These are phyloP conservation scores for Adelosebastes latens DNA, from an alignment of 2,797 vertebrate genomes.

Conservation along the genomic window DNA sequence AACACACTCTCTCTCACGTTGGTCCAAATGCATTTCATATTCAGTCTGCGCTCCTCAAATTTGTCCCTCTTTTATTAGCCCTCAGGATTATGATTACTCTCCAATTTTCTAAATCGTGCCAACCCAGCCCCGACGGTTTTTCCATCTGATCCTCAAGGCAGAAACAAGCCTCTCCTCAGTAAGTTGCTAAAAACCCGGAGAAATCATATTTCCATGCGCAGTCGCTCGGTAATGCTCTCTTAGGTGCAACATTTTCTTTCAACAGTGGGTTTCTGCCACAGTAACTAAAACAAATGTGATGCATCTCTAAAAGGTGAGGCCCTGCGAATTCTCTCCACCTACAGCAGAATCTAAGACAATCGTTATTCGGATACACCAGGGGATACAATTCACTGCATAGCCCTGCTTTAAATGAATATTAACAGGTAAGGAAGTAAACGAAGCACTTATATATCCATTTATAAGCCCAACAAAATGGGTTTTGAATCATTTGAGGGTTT, in stretches of 20 bases:
- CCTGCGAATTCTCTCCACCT: constrained; percentile 3
- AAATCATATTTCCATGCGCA: constrained; percentile 29
- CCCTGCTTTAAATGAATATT: constrained; percentile 15
- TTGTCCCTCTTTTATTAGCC: constrained; percentile 53
- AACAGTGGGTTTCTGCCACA: constrained; percentile 21
- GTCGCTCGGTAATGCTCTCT: constrained; percentile 5
- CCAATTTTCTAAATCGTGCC: constrained; percentile 43
- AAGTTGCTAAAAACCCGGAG: constrained; percentile 18
- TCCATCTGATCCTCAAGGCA: constrained; percentile 52
- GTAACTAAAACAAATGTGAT: constrained; percentile 10
- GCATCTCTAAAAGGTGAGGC: constrained; percentile 19
- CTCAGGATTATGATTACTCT: constrained; percentile 59
- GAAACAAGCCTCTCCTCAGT: constrained; percentile 30
- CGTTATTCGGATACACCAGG: constrained; percentile 9
- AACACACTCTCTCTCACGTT: constrained; percentile 50
- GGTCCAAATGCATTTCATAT: constrained; percentile 40
- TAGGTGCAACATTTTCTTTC: constrained; percentile 20
- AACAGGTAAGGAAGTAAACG: constrained; percentile 3
- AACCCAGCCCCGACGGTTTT: constrained; percentile 25
- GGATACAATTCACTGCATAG: not conserved
- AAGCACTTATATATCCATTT: constrained; percentile 8
- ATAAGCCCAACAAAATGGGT: constrained; percentile 1
- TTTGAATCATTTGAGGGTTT: constrained; percentile 27
- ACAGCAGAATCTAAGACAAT: constrained; percentile 15
- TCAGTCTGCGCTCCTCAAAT: constrained; percentile 46